Percentiles rank a stretch among this genome's conserved stretches.
phyloP scores from a whole-genome alignment of 2,797 vertebrate genomes.

The Lepus oiostolus region DNA sequence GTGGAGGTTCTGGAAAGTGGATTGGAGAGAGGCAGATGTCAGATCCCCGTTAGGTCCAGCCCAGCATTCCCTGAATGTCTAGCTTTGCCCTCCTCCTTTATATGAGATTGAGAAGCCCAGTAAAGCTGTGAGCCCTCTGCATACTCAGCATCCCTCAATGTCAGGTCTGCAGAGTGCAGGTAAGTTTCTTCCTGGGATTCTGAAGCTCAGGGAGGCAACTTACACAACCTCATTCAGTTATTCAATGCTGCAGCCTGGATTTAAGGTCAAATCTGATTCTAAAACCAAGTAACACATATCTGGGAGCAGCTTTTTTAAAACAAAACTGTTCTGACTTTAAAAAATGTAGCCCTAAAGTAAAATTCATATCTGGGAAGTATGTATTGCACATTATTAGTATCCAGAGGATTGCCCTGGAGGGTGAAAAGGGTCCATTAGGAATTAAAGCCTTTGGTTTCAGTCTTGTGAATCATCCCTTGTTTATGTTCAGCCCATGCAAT shows the following conservation, averaged over 20 bases:
- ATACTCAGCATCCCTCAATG: not conserved
- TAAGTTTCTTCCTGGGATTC: not conserved
- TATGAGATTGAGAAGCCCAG: not conserved
- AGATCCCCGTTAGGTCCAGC: not conserved
- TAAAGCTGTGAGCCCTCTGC: not conserved
- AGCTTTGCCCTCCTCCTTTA: not conserved
- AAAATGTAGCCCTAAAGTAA: conserved; percentile 43
- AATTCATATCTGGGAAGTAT: conserved; percentile 58
- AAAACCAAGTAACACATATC: conserved; percentile 27
- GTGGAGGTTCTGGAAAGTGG: not conserved
- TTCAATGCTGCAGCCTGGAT: not conserved
- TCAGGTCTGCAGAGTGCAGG: not conserved
- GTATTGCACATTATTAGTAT: not conserved
- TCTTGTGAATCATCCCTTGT: not conserved
- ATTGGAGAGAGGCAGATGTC: conserved; percentile 8
- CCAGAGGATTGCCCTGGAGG: not conserved
- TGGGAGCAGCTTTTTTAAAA: not conserved
- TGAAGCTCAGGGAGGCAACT: not conserved
- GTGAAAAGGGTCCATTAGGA: not conserved
- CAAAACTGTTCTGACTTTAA: conserved; percentile 11
- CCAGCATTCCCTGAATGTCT: not conserved
- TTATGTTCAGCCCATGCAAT: not conserved
- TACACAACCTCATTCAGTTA: not conserved
- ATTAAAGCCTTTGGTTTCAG: not conserved
- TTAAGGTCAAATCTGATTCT: conserved; percentile 39